Conservation (phyloP, 1,140 invertebrate genomes). For the Lasaia peninsularis region DNA sequence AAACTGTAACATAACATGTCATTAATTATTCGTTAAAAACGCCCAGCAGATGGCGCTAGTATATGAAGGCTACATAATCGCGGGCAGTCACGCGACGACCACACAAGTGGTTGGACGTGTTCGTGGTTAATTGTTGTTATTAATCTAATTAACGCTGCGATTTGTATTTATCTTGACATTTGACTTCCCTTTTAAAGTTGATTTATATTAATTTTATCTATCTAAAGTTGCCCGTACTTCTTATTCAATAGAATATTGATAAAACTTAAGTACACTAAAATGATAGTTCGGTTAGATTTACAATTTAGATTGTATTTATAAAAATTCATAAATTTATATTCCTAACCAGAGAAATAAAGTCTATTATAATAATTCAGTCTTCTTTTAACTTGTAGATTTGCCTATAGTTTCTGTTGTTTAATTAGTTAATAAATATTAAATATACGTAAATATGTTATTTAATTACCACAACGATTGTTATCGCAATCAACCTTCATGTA, state of each 20-base stretch:
- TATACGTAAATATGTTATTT: too few relatives aligned
- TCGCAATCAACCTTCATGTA: too few relatives aligned
- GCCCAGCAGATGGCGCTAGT: constrained; percentile 37
- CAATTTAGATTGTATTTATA: too few relatives aligned
- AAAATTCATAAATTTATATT: too few relatives aligned
- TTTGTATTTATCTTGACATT: constrained; percentile 26
- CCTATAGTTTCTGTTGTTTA: too few relatives aligned
- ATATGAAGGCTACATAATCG: constrained; percentile 34
- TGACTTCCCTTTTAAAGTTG: constrained; percentile 23
- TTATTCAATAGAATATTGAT: background rate
- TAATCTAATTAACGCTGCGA: constrained; percentile 45
- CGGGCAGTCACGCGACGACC: constrained; percentile 57
- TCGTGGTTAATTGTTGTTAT: constrained; percentile 42
- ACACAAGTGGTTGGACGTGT: constrained; percentile 45
- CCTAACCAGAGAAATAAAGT: too few relatives aligned
- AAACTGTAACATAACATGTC: background rate
- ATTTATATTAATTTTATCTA: constrained; percentile 2
- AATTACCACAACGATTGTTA: too few relatives aligned
- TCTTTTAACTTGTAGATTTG: too few relatives aligned
- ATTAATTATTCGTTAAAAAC: constrained; percentile 7
- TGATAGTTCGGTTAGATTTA: too few relatives aligned
- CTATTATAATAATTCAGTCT: too few relatives aligned
- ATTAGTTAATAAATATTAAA: too few relatives aligned
- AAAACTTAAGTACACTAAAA: too few relatives aligned
- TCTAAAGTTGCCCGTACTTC: background rate